phyloP scores from a whole-genome alignment of 2,797 vertebrate genomes.

The Enteromius mattozi region DNA sequence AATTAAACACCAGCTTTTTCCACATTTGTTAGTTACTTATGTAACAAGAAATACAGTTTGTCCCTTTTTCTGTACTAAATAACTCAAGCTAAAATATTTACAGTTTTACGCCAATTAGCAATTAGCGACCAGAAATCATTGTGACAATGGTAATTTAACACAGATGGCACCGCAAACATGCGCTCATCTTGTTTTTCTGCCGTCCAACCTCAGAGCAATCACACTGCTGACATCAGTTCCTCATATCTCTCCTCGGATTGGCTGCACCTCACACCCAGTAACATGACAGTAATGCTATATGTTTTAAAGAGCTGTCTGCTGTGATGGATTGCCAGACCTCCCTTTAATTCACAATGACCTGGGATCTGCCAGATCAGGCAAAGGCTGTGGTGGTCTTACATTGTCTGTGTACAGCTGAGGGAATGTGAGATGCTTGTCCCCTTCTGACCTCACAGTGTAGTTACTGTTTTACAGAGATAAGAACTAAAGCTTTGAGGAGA shows the following conservation, averaged over 20 bases:
- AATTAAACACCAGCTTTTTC: not conserved
- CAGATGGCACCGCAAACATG: slow-evolving; percentile 57
- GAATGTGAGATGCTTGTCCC: slow-evolving; percentile 47
- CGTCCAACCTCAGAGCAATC: not conserved
- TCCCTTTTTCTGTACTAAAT: slow-evolving; percentile 9
- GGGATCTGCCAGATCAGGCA: slow-evolving; percentile 37
- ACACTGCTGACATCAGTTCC: slow-evolving; percentile 61
- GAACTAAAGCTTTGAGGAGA: slow-evolving; percentile 42
- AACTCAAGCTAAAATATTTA: slow-evolving; percentile 44
- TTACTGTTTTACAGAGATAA: slow-evolving; percentile 59
- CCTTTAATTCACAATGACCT: slow-evolving; percentile 50
- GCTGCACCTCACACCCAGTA: slow-evolving; percentile 61
- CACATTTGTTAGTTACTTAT: not conserved
- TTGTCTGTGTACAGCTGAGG: slow-evolving; percentile 41
- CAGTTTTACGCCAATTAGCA: slow-evolving; percentile 48
- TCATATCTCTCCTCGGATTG: slow-evolving; percentile 40
- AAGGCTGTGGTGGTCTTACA: slow-evolving; percentile 47
- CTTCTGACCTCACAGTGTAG: slow-evolving; percentile 50
- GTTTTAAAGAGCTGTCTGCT: slow-evolving; percentile 25
- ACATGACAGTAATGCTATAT: slow-evolving; percentile 63
- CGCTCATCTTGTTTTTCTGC: slow-evolving; percentile 14
- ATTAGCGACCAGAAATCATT: slow-evolving; percentile 53
- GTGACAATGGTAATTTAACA: slow-evolving; percentile 43
- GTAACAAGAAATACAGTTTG: not conserved
- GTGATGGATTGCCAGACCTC: slow-evolving; percentile 37